Evolutionary conservation across 2,797 vertebrate genomes (phyloP).

Genomic region (Neopelma chrysocephalum): DNA sequence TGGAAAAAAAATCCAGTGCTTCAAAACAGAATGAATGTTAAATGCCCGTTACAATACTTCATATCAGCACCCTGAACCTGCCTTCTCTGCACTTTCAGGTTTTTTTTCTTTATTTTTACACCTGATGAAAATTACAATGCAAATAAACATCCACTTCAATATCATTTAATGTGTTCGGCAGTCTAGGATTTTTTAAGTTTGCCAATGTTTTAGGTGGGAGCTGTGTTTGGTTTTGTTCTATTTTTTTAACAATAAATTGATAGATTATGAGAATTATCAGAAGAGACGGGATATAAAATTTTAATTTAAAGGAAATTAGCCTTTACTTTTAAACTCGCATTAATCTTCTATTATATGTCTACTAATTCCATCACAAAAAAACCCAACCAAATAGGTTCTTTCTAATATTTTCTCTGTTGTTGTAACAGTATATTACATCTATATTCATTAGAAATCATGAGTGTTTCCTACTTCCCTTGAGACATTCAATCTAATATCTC

Average conservation of each 20-base stretch:
- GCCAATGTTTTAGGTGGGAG: neutral
- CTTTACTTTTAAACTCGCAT: neutral
- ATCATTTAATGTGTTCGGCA: neutral
- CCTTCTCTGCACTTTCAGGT: neutral
- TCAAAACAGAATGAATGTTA: neutral
- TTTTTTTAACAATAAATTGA: neutral
- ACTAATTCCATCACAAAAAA: neutral
- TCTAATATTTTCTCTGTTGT: neutral
- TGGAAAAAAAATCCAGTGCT: neutral
- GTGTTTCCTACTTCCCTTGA: neutral
- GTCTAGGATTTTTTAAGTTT: neutral
- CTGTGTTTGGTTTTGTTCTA: neutral
- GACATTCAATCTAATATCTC: neutral
- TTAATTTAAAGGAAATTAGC: neutral
- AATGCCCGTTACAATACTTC: neutral
- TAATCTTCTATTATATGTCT: neutral
- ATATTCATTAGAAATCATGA: neutral
- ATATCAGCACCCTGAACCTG: neutral
- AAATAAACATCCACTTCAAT: neutral
- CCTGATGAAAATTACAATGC: neutral
- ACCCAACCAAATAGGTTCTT: rapidly evolving
- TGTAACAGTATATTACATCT: neutral
- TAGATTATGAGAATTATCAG: neutral
- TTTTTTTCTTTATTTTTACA: neutral
- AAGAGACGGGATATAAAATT: neutral